Evolutionary conservation across 2,888 invertebrate species (phyloP).

Genomic region (Epistrophe grossulariae): DNA sequence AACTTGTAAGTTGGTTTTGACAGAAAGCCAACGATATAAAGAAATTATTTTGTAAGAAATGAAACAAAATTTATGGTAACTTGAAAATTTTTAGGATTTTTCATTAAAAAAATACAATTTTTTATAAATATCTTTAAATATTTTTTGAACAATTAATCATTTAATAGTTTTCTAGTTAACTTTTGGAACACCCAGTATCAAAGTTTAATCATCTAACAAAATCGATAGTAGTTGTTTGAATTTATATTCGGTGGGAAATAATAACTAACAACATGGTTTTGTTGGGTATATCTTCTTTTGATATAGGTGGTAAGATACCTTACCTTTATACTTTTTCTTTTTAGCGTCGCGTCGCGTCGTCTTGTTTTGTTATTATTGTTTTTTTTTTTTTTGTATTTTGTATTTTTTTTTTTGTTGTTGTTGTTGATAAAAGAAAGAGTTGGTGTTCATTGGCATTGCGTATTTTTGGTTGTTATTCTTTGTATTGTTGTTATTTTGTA

Average conservation of each 20-base stretch:
- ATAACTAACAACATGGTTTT: conserved; percentile 67
- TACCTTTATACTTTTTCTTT: conserved; percentile 15
- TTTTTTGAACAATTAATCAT: too few species aligned
- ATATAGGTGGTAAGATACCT: conserved; percentile 20
- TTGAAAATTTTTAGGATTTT: too few species aligned
- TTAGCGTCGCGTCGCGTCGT: neutral
- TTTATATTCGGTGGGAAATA: conserved; percentile 66
- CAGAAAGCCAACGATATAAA: too few species aligned
- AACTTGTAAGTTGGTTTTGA: too few species aligned
- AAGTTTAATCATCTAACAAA: conserved; percentile 26
- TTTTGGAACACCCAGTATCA: neutral
- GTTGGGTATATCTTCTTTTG: conserved; percentile 54
- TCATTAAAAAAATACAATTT: too few species aligned
- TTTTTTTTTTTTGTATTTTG: conserved; percentile 15
- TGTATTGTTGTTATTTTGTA: neutral
- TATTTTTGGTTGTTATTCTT: neutral
- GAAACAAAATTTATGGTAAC: too few species aligned
- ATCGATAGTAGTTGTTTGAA: conserved; percentile 66
- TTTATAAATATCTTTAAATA: too few species aligned
- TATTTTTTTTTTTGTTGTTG: conserved; percentile 4
- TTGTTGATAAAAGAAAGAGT: conserved; percentile 58
- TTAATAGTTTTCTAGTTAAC: neutral
- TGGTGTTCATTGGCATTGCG: conserved; percentile 64
- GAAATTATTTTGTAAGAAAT: too few species aligned
- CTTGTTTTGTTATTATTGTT: conserved; percentile 11